These are phyloP conservation scores for Neomorphus geoffroyi DNA, from an alignment of 2,797 vertebrate genomes.

Conservation along the genomic window DNA sequence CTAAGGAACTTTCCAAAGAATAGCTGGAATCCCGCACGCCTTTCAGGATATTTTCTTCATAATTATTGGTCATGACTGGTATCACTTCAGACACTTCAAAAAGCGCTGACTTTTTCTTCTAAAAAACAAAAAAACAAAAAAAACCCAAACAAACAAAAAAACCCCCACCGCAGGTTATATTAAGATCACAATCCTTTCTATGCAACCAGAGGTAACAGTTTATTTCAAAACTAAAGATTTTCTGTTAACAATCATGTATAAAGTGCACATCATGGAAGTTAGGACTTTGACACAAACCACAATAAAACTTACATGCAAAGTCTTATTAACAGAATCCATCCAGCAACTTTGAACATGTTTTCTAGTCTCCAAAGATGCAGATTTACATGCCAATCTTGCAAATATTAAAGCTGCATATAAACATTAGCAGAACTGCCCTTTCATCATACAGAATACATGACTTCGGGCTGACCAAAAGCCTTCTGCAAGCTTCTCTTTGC, in stretches of 20 bases:
- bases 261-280: fast-evolving
- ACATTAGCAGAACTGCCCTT: background rate
- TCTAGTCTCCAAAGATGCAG: background rate
- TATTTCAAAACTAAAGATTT: background rate
- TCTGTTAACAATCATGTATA: background rate
- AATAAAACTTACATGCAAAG: background rate
- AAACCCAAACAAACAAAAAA: too few relatives aligned
- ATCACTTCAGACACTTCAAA: slow-evolving; percentile 99
- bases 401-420: background rate
- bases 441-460: background rate
- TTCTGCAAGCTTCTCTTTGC: background rate
- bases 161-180: background rate
- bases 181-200: background rate
- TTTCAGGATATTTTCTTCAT: slow-evolving; percentile 99
- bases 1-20: slow-evolving; percentile 97
- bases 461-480: background rate
- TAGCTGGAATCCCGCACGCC: slow-evolving; percentile 98
- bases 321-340: background rate
- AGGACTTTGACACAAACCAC: background rate
- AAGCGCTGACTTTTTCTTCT: slow-evolving; percentile 99
- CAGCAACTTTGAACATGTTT: background rate
- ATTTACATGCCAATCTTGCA: background rate
- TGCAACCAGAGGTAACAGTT: background rate
- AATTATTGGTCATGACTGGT: slow-evolving; percentile 99
- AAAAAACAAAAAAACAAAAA: background rate